phyloP scores from a whole-genome alignment of 2,888 invertebrate genomes.

The Xestia c-nigrum region DNA sequence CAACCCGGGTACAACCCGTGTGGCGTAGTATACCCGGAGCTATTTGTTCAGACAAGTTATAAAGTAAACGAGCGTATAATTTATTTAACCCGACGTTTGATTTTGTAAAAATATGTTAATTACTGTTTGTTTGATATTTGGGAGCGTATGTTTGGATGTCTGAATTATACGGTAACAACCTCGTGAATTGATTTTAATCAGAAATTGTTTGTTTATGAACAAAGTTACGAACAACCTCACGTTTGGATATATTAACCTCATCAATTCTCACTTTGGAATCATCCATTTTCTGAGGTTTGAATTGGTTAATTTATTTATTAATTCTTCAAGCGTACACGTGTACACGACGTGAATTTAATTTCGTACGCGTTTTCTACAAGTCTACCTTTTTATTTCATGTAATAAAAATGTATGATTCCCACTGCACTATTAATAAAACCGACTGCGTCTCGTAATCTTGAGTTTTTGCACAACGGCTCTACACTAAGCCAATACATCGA shows the following conservation, averaged over 20 bases:
- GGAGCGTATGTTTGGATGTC: constrained; percentile 43
- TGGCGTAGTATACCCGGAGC: constrained; percentile 45
- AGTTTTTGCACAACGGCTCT: background rate
- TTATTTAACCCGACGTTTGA: constrained; percentile 66
- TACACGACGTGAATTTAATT: background rate
- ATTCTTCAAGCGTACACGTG: background rate
- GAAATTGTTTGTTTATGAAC: constrained; percentile 39
- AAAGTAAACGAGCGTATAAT: constrained; percentile 68
- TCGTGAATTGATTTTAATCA: constrained; percentile 29
- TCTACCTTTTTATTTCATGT: background rate
- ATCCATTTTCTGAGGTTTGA: background rate
- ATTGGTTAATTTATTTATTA: background rate
- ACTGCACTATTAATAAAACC: background rate
- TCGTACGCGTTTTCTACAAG: background rate
- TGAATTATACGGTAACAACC: constrained; percentile 29
- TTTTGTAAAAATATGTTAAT: constrained; percentile 68
- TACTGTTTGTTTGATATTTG: constrained; percentile 57
- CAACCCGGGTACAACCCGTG: constrained; percentile 44
- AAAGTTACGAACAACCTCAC: constrained; percentile 30
- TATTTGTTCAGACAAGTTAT: constrained; percentile 66
- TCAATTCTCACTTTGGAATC: constrained; percentile 1
- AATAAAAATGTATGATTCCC: background rate
- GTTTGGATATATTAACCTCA: constrained; percentile 9
- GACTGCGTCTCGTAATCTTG: background rate
- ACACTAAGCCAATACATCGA: background rate